These are phyloP conservation scores for Acromyrmex charruanus DNA, from an alignment of 1,140 invertebrate genomes.

Conservation along the genomic window DNA sequence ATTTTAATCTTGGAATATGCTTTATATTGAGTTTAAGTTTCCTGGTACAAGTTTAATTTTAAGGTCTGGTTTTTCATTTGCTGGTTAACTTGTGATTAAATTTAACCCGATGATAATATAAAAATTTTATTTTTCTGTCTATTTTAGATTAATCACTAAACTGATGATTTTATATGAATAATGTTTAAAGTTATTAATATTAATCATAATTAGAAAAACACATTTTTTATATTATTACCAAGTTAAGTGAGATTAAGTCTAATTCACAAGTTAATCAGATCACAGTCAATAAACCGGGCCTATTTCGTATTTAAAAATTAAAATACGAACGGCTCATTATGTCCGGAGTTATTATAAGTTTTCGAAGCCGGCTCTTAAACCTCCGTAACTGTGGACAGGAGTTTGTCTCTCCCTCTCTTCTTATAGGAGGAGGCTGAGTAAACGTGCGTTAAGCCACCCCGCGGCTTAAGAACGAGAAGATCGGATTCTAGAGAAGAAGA, in stretches of 20 bases:
- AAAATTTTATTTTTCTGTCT: too few relatives aligned
- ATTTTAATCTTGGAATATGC: neutral
- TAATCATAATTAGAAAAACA: too few relatives aligned
- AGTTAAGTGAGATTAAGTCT: too few relatives aligned
- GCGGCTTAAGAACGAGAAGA: neutral
- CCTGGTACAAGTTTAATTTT: neutral
- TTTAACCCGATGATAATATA: too few relatives aligned
- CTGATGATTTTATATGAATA: too few relatives aligned
- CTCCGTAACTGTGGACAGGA: neutral
- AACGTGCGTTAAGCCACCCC: neutral
- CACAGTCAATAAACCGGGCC: too few relatives aligned
- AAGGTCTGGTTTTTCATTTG: neutral
- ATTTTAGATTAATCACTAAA: too few relatives aligned
- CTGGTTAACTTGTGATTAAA: too few relatives aligned
- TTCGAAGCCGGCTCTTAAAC: neutral
- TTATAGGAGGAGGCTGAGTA: neutral
- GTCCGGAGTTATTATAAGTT: slow-evolving; percentile 4
- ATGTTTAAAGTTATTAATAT: too few relatives aligned
- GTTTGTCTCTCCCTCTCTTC: slow-evolving; percentile 4
- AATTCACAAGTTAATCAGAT: too few relatives aligned
- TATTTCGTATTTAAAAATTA: neutral
- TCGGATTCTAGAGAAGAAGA: neutral
- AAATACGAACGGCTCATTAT: neutral
- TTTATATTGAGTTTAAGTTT: neutral
- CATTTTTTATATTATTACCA: too few relatives aligned